Evolutionary conservation across 1,140 invertebrate genomes (phyloP), one percentile per base, ranked within the genome.

Genomic region (Saxidomus purpurata): DNA sequence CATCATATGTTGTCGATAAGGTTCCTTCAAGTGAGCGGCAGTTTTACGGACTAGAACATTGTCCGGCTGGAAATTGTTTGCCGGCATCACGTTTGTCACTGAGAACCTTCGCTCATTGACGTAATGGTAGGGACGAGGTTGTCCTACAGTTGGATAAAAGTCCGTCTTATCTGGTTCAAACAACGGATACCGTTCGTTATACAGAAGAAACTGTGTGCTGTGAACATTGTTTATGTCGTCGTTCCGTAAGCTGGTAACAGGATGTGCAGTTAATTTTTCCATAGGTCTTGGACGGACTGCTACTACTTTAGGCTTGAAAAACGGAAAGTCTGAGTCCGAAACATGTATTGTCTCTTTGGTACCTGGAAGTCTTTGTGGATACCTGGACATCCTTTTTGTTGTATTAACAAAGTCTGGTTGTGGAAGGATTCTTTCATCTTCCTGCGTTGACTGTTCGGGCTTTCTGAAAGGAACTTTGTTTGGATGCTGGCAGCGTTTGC

Each of bases 21-120:
- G 43, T 4, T 74, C 74, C 25, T n/a, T 17, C 19, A 13, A 31
- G 15, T 22, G 11, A 34, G 2, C 36, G 69, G 36, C 40, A 38
- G 69, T 36, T n/a, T 8, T 36, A 15, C 15, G 43, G 6, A 43
- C 43, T 43, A 43, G 43, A 8, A 15, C 4, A 43, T n/a, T n/a
- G n/a, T n/a, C n/a, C n/a, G n/a, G n/a, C n/a, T n/a, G n/a, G n/a
- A n/a, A n/a, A n/a, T n/a, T n/a, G n/a, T n/a, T 55, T 55, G 25
- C 15, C 25, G n/a, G n/a, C 47, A 59, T 47, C 22, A 49, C 40
- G 25, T 47, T 79, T 0, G 49, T 9, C 22, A 19, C 28, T n/a
- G 85, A 79, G 74, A 74, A 87, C 8, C 85, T 69, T 40, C 74
- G 28, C 15, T 87, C 85, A 59, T 87, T 87, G 22, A 87, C 49